Evolutionary conservation across 2,797 vertebrate species (phyloP).

Genomic region (Morelia viridis): DNA sequence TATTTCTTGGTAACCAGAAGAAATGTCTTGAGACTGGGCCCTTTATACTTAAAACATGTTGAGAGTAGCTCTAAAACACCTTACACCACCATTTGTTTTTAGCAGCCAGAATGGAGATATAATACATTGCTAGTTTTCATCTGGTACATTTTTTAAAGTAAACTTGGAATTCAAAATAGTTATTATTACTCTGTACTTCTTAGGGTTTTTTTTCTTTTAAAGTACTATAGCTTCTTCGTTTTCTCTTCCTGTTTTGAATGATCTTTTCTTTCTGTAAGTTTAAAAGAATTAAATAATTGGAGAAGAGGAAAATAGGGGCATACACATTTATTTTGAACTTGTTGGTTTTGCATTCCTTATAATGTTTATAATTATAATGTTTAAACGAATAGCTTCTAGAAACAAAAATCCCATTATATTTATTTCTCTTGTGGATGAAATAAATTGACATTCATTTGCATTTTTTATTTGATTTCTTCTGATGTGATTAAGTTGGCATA

Average conservation of each 20-base stretch:
- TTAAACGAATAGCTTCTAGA: conserved; percentile 57
- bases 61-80: not conserved
- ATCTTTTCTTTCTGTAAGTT: conserved; percentile 42
- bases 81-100: not conserved
- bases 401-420: conserved; percentile 51
- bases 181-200: not conserved
- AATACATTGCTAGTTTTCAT: not conserved
- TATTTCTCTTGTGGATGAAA: conserved; percentile 12
- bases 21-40: not conserved
- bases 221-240: not conserved
- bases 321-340: conserved; percentile 44
- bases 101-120: not conserved
- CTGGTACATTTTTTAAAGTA: not conserved
- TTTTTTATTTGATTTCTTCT: not conserved
- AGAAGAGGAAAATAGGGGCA: not conserved
- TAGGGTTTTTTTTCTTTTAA: not conserved
- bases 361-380: conserved; percentile 10
- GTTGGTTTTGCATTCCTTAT: conserved; percentile 42
- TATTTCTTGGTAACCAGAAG: not conserved
- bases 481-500: conserved; percentile 14
- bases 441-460: not conserved
- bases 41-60: conserved; percentile 26
- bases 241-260: not conserved
- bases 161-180: conserved; percentile 19
- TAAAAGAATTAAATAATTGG: conserved; percentile 38